phyloP scores from a whole-genome alignment of 1,140 invertebrate species.

The Alviniconcha marisindica region DNA sequence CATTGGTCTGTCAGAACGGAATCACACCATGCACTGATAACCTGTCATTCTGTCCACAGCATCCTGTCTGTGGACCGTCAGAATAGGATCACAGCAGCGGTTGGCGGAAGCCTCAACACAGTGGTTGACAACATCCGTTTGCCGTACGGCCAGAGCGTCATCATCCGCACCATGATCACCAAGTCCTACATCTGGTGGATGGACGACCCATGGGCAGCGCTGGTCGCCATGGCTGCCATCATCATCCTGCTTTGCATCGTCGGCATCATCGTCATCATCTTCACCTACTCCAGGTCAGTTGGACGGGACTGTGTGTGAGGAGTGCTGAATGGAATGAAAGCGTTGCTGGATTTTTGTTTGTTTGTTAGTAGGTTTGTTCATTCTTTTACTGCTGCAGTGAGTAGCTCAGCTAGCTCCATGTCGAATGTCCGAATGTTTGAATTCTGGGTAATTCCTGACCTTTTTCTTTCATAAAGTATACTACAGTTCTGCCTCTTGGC shows the following conservation, averaged over 20 bases:
- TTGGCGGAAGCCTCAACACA: not conserved
- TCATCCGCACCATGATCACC: slow-evolving; percentile 39
- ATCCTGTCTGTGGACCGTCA: slow-evolving; percentile 25
- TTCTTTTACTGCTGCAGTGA: no score
- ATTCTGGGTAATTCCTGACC: no score
- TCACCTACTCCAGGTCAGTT: slow-evolving; percentile 93
- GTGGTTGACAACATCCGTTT: slow-evolving; percentile 48
- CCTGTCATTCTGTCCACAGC: slow-evolving; percentile 34
- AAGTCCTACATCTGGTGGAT: slow-evolving; percentile 67
- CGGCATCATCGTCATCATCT: slow-evolving; percentile 93
- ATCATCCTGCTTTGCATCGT: slow-evolving; percentile 90
- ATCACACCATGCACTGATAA: no score
- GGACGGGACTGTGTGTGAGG: no score
- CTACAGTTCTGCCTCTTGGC: no score
- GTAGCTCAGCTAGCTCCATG: no score
- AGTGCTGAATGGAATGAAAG: no score
- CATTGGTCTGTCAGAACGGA: no score
- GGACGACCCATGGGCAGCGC: slow-evolving; percentile 89
- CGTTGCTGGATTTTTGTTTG: no score
- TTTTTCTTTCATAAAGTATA: no score
- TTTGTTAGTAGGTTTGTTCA: no score
- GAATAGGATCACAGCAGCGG: slow-evolving; percentile 10
- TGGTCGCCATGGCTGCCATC: slow-evolving; percentile 89
- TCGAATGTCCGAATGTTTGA: no score
- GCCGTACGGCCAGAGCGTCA: slow-evolving; percentile 40